Base-by-base conservation (phyloP, 2,797 vertebrate genomes). In the Bovichtus variegatus region DNA sequence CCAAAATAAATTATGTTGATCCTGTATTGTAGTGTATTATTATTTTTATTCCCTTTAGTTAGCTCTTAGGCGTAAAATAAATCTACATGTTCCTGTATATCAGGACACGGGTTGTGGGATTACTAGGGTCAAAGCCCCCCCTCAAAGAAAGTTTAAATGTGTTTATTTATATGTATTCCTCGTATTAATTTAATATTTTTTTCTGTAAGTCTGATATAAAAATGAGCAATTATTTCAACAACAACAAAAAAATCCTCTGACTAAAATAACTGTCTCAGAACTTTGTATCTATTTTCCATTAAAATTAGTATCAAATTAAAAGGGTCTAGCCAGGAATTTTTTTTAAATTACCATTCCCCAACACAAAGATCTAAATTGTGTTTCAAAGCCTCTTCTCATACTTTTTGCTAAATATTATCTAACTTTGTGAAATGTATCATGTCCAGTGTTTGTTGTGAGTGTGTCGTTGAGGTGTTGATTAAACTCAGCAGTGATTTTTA, bases 231-330 rank as follows among this genome's bases (percentile, higher is more conserved):
- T 23, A n/a, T 67, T 67, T 43, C 25, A 16, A 44, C n/a, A n/a
- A n/a, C n/a, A n/a, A n/a, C n/a, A 54, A 15, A 49, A n/a, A 31
- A 12, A 19, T 43, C 25, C 0, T 4, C 0, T 0, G 3, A n/a
- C n/a, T 27, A 3, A 16, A 36, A 50, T 19, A 36, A 38, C n/a
- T n/a, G n/a, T 13, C 18, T 61, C 50, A 29, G 25, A 25, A 12
- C 13, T n/a, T 23, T 18, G 51, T 10, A 16, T 34, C 31, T 19
- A 51, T 10, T 50, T 38, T 12, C 21, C 34, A 51, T n/a, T 15
- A 29, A 29, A 9, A 53, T 29, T 31, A 46, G 29, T 9, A 50
- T 18, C 21, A 55, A 21, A 43, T 31, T 54, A 41, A 41, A 29
- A 8, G 11, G 2, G 21, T 49, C 16, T 59, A n/a, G 59, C 12